A percentile compares a stretch with the other conserved stretches of the same genome.
Evolutionary conservation across 1,140 invertebrate genomes (phyloP).

Genomic region (Mesaphorura yosii): DNA sequence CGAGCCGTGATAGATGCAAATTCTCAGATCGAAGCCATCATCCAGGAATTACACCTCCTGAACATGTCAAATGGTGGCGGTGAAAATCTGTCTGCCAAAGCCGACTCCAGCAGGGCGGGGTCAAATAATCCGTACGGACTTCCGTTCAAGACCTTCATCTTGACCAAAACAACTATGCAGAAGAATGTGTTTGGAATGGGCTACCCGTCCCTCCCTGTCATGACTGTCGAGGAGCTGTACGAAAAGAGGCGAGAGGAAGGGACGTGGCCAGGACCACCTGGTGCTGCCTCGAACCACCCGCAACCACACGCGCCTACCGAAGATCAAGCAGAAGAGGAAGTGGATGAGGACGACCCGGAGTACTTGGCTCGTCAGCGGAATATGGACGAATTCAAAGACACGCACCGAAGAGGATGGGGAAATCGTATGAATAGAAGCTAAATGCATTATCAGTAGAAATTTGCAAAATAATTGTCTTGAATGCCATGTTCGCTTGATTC

Average conservation of each 20-base stretch:
- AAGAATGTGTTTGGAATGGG: constrained; percentile 88
- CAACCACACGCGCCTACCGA: constrained; percentile 24
- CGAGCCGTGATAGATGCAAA: constrained; percentile 58
- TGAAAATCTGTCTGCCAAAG: constrained; percentile 60
- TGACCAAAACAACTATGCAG: constrained; percentile 76
- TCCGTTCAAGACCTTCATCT: constrained; percentile 78
- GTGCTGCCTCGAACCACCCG: constrained; percentile 2
- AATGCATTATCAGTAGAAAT: too few species aligned
- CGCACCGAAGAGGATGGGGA: constrained; percentile 72
- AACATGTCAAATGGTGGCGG: constrained; percentile 47
- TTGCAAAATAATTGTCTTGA: too few species aligned
- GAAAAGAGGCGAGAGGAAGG: constrained; percentile 71
- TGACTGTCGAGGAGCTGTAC: constrained; percentile 93
- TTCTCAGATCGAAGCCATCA: constrained; percentile 56
- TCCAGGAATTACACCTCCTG: constrained; percentile 18
- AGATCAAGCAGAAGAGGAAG: constrained; percentile 35
- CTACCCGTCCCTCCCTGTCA: constrained; percentile 81
- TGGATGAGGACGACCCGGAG: constrained; percentile 63
- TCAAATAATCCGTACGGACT: constrained; percentile 11
- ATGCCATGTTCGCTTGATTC: too few species aligned
- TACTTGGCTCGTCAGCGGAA: constrained; percentile 50
- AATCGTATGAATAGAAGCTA: constrained; percentile 70
- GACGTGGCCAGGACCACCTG: constrained; percentile 39
- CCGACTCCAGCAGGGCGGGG: constrained; percentile 46
- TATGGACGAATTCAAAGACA: constrained; percentile 88